Percentiles rank a stretch among this genome's conserved stretches.
Conservation (phyloP, 1,140 invertebrate genomes). For the Drosophila albomicans region DNA sequence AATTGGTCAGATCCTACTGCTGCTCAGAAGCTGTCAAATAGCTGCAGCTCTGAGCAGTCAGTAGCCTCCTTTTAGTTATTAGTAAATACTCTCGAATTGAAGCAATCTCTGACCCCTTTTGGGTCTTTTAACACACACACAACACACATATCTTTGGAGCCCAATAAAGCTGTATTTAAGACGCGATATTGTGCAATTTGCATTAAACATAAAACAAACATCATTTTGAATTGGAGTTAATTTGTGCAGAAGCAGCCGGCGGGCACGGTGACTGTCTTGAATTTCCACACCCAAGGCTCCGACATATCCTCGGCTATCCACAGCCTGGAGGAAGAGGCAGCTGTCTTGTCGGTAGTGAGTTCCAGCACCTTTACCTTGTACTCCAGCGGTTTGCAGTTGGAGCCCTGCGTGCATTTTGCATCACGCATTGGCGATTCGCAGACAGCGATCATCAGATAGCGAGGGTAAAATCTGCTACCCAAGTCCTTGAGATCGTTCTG, state of each 20-base stretch:
- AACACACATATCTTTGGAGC: not conserved
- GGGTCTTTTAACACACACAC: not conserved
- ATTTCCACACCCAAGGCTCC: slow-evolving; percentile 73
- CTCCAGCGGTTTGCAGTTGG: slow-evolving; percentile 75
- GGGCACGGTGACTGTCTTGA: slow-evolving; percentile 74
- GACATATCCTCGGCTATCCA: slow-evolving; percentile 60
- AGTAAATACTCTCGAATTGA: slow-evolving; percentile 38
- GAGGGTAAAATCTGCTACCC: slow-evolving; percentile 69
- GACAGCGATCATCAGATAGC: slow-evolving; percentile 77
- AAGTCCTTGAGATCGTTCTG: slow-evolving; percentile 77
- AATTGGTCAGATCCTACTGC: too few relatives aligned
- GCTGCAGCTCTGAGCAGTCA: not conserved
- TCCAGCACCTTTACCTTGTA: slow-evolving; percentile 79
- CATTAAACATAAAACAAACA: slow-evolving; percentile 12
- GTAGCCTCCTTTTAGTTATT: slow-evolving; percentile 16
- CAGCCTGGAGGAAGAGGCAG: slow-evolving; percentile 16
- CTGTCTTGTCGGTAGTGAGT: slow-evolving; percentile 22
- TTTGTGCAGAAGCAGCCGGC: slow-evolving; percentile 83
- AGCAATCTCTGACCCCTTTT: slow-evolving; percentile 16
- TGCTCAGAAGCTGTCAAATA: not conserved
- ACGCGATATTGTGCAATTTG: slow-evolving; percentile 54
- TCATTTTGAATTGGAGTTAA: slow-evolving; percentile 11
- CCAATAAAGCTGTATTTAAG: slow-evolving; percentile 53
- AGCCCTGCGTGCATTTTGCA: slow-evolving; percentile 70
- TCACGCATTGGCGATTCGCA: slow-evolving; percentile 62